These are phyloP conservation scores for Sphaerodactylus townsendi DNA, from an alignment of 2,113 vertebrate species.

Conservation along the genomic window DNA sequence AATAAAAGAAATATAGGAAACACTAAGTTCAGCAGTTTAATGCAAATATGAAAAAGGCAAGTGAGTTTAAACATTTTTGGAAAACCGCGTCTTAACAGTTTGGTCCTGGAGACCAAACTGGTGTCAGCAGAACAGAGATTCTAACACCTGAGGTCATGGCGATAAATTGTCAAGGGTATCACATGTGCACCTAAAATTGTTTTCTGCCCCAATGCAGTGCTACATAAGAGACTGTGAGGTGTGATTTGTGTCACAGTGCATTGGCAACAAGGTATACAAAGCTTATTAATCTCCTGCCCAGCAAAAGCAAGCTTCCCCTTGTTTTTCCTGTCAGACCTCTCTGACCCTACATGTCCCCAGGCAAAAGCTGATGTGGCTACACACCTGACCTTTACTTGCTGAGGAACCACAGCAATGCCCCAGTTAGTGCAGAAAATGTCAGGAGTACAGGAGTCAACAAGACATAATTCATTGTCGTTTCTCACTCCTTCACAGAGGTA, in stretches of 20 bases:
- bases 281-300: background rate
- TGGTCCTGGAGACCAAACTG: background rate
- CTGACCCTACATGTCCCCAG: background rate
- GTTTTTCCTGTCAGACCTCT: background rate
- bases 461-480: no score
- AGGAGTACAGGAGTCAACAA: no score
- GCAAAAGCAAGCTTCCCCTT: background rate
- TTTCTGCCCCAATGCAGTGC: no score
- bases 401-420: no score
- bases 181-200: background rate
- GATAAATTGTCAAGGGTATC: background rate
- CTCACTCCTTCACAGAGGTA: no score
- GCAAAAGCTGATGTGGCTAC: background rate
- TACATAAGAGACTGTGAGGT: no score
- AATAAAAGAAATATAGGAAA: conserved; percentile 15
- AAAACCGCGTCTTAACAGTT: background rate
- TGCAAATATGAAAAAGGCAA: conserved; percentile 18
- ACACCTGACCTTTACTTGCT: background rate
- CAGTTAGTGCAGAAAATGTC: no score
- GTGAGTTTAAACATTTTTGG: background rate
- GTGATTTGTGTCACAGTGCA: background rate
- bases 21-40: background rate
- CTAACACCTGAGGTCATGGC: background rate
- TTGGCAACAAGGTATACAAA: no score
- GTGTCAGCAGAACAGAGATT: background rate